Conservation (phyloP, 2,888 invertebrate genomes). For the Sinohyriopsis cumingii region DNA sequence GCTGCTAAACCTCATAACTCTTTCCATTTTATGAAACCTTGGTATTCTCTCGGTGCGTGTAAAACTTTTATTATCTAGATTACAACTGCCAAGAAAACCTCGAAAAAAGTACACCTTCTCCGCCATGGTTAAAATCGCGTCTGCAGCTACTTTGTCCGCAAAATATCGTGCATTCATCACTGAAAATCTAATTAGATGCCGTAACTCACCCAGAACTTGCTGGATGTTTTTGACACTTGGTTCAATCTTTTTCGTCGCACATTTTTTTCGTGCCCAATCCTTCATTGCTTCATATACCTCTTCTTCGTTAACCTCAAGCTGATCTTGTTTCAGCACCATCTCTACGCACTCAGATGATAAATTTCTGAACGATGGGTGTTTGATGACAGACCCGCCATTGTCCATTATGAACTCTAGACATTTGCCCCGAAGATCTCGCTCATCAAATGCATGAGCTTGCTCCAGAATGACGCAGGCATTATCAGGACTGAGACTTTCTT, state of each 20-base stretch:
- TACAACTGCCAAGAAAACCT: conserved; percentile 22
- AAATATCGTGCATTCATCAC: conserved; percentile 46
- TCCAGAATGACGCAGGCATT: conserved; percentile 46
- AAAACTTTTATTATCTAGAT: no score
- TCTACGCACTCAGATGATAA: conserved; percentile 79
- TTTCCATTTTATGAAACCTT: no score
- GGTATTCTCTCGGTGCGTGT: no score
- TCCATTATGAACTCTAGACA: conserved; percentile 27
- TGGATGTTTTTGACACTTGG: conserved; percentile 44
- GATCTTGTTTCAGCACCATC: conserved; percentile 79
- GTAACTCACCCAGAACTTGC: conserved; percentile 42
- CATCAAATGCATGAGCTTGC: conserved; percentile 36
- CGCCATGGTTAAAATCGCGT: conserved; percentile 30
- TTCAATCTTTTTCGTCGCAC: conserved; percentile 45
- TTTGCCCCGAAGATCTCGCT: conserved; percentile 29
- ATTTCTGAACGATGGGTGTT: conserved; percentile 76
- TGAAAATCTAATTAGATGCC: conserved; percentile 57
- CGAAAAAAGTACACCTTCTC: conserved; percentile 33
- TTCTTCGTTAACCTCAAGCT: conserved; percentile 77
- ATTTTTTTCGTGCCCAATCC: conserved; percentile 54
- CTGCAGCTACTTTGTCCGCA: conserved; percentile 33
- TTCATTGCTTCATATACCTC: conserved; percentile 44
- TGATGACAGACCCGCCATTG: conserved; percentile 20
- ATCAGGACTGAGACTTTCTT: conserved; percentile 25
- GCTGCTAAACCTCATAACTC: no score